Base-by-base conservation (phyloP, 2,797 vertebrate species). In the Mionectes olivaceus region DNA sequence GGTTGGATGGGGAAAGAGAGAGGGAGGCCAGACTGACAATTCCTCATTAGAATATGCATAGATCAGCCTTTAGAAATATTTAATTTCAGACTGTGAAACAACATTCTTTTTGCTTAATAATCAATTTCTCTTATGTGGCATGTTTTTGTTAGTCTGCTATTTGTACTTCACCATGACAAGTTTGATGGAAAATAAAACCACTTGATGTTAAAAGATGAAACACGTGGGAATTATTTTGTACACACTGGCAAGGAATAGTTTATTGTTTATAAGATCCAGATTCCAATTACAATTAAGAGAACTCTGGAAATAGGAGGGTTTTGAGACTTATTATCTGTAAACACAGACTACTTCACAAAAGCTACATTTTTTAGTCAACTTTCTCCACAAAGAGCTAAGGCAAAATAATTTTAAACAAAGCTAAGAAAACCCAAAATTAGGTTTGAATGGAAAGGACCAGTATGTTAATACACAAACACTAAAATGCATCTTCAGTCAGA, bases 281-380 rank as follows among this genome's bases (percentile, higher is more conserved):
- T 80, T 79, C 33, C 67, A 68, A 67, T 25, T 13, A 67, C 19
- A 90, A 83, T 75, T 64, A 74, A 83, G 13, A 89, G 1, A 4
- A 70, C 11, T 18, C 27, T 60, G 18, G 46, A 90, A 94, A 87
- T 0, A 21, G 4, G 28, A 7, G 5, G 3, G 1, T 0, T 2
- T 80, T 84, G 19, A 84, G 32, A 73, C n/a, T 57, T 80, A 46
- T 0, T 46, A 52, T 46, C 68, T 84, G 16, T 63, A 76, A 76
- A 60, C 17, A 85, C 8, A 73, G 73, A 44, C 1, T 63, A 64
- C 32, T 82, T 82, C 18, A 84, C 2, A 70, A 90, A 89, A 21
- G 6, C 13, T 69, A 5, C 0, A 22, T 43, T 77, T 89, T 70
- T 37, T 2, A 30, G 25, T 37, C 14, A 30, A 13, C 53, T 39